A percentile compares a stretch with the other conserved stretches of the same genome.
Conservation (phyloP, 1,140 invertebrate genomes). For the Sminthurinus signatus region DNA sequence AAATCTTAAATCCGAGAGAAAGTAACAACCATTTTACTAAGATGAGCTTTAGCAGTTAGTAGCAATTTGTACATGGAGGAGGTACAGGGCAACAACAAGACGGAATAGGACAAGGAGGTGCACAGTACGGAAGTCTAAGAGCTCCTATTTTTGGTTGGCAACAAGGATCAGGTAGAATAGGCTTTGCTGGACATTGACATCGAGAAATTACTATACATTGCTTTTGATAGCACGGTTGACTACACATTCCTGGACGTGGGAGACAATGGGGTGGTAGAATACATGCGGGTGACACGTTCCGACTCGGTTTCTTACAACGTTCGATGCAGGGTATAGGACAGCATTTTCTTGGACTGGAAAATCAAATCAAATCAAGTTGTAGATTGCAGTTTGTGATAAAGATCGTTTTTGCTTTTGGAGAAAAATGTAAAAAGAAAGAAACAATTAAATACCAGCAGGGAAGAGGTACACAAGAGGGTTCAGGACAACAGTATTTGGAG, state of each 20-base stretch:
- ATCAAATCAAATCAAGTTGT: too few relatives aligned
- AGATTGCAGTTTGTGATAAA: too few relatives aligned
- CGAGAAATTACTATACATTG: background rate
- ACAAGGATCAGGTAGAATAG: background rate
- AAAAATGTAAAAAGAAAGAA: too few relatives aligned
- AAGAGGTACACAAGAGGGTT: too few relatives aligned
- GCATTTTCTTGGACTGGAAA: too few relatives aligned
- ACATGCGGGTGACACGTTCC: background rate
- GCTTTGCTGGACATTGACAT: background rate
- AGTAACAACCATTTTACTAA: background rate
- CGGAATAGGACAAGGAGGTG: background rate
- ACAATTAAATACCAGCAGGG: too few relatives aligned
- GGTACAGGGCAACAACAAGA: background rate
- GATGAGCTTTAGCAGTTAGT: background rate
- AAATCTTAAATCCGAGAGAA: background rate
- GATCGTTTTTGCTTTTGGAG: too few relatives aligned
- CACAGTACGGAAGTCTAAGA: background rate
- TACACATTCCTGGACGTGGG: background rate
- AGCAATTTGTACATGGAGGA: too few relatives aligned
- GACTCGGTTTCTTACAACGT: background rate
- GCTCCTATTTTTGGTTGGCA: background rate
- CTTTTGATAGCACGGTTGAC: background rate
- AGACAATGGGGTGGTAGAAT: background rate
- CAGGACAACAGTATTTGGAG: too few relatives aligned
- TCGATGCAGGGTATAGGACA: too few relatives aligned